Evolutionary conservation across 1,140 invertebrate genomes (phyloP), one percentile per base, ranked within the genome.

Genomic region (Drosophila kanapiae): DNA sequence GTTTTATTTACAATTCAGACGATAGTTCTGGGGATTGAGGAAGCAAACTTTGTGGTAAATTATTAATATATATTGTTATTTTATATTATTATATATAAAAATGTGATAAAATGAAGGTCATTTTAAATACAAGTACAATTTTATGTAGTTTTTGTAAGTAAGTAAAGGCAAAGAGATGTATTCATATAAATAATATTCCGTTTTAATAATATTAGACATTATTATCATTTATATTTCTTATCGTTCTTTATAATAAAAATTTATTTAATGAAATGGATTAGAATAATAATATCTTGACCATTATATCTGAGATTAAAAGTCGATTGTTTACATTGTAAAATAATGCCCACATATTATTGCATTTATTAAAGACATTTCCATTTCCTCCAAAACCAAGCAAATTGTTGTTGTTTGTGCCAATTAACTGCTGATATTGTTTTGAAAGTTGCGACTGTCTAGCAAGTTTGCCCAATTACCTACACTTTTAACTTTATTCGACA

Each of bases 381-480:
- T 40, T 33, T 23, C 6, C n/a, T n/a, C 0, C 33, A 35, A 13
- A 9, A 14, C 4, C 4, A 8, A 9, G 35, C 6, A 0, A 13
- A 35, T 13, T n/a, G n/a, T n/a, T 4, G 7, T 54, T 10, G 8
- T 7, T n/a, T 27, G 14, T 23, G 6, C 33, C 33, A 54, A 57
- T 40, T 63, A 63, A 38, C 8, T 2, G 6, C 4, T 57, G 7
- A 40, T 58, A 14, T 40, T 37, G 49, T 38, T 57, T 38, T 18
- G 6, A 63, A 38, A 29, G 23, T 29, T 23, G 14, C 5, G 4
- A 31, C 13, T 62, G 47, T 16, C 33, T 14, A 18, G 13, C 16
- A 29, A 58, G 35, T 40, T 63, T n/a, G 27, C 3, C 6, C 27
- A 40, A 63, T 58, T 63, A 59, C 27, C 27, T 8, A 31, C 61